Conservation (phyloP, 2,113 vertebrate genomes). For the Solenodon paradoxus region DNA sequence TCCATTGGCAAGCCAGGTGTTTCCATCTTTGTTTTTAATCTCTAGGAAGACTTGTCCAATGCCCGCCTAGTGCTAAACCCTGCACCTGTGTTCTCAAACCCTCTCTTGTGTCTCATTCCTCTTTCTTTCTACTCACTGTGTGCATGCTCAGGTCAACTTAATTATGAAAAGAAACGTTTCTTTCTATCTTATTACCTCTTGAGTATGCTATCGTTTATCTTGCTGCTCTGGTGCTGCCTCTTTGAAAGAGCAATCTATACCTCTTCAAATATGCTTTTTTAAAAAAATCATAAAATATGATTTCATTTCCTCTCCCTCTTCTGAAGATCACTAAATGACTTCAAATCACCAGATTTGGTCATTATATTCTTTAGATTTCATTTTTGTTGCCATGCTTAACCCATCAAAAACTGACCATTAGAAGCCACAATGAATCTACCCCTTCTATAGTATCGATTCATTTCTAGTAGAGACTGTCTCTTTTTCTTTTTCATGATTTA, state of each 20-base stretch:
- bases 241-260: background rate
- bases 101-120: background rate
- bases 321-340: background rate
- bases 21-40: background rate
- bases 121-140: background rate
- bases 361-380: background rate
- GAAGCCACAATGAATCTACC: background rate
- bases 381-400: background rate
- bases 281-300: background rate
- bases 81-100: background rate
- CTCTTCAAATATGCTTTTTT: background rate
- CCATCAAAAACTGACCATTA: background rate
- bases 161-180: background rate
- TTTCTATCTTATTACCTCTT: background rate
- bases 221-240: background rate
- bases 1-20: rapidly evolving
- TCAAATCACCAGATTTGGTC: background rate
- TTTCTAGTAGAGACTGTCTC: background rate
- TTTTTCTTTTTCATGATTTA: too few species aligned
- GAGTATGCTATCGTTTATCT: background rate
- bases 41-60: background rate
- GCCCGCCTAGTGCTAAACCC: too few species aligned
- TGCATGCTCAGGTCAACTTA: background rate
- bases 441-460: background rate
- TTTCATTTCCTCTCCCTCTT: background rate